Evolutionary conservation across 2,888 invertebrate species (phyloP), one percentile per base, ranked within the genome.

Genomic region (Drosophila tanythrix): DNA sequence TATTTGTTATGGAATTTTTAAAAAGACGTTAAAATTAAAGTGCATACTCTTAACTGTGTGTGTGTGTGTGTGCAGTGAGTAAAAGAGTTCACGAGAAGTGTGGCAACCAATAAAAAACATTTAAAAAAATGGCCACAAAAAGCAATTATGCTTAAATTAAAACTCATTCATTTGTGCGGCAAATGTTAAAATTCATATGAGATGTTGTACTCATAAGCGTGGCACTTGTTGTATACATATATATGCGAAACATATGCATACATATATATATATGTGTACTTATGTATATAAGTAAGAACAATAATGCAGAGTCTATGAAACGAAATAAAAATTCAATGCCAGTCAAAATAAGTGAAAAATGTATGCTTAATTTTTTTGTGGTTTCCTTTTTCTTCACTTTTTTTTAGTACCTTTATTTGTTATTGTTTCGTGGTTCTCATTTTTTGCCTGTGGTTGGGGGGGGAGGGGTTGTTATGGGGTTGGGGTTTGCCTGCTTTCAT

Each of bases 141-240:
- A 88, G 87, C 87, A 88, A 88, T 88, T 88, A 88, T 90, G 90
- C 87, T 88, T 89, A 87, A 88, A 88, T 88, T 90, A 89, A 88
- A 88, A 90, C 87, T 88, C 87, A 90, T 87, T 87, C 87, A 87
- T 90, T 88, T 90, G 84, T 76, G 83, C 66, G 68, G 70, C 74
- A 87, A 84, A 76, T 78, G 71, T 87, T 74, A 80, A 79, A 83
- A 83, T 77, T 84, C 89, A 89, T 83, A 77, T 69, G 82, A 81
- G 77, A 74, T 64, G 67, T 46, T 68, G 69, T 53, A 53, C 72
- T 68, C 64, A 50, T 55, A 46, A 64, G 67, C 57, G 51, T 60
- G 63, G 62, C 63, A 56, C 61, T 67, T 76, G 69, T 60, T 60
- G 52, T 59, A 31, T 46, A 40, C 40, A 48, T 21, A 43, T 46